phyloP scores from a whole-genome alignment of 1,140 invertebrate species.

The Drosophila bocqueti region DNA sequence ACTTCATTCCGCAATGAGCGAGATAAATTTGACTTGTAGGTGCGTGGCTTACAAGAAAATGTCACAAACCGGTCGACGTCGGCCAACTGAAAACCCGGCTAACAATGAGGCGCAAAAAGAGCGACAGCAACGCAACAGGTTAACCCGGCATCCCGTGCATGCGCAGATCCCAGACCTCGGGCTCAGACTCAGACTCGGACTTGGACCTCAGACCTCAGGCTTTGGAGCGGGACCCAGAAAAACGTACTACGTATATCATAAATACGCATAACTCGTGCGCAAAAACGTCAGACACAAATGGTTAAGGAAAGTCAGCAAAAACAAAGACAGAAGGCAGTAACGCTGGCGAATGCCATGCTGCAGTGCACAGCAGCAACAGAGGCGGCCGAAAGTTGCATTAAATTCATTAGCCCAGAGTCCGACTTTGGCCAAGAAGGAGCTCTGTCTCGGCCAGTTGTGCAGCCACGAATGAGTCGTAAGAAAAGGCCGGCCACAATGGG shows the following conservation, averaged over 20 bases:
- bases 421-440: slow-evolving; percentile 38
- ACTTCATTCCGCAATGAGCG: slow-evolving; percentile 75
- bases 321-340: slow-evolving; percentile 29
- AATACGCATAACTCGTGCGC: slow-evolving; percentile 83
- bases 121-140: slow-evolving; percentile 78
- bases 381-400: slow-evolving; percentile 74
- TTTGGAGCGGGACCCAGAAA: slow-evolving; percentile 9
- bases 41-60: slow-evolving; percentile 81
- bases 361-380: slow-evolving; percentile 52
- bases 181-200: slow-evolving; percentile 1
- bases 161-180: slow-evolving; percentile 49
- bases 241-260: slow-evolving; percentile 73
- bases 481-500: slow-evolving; percentile 61
- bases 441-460: slow-evolving; percentile 41
- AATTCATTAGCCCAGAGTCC: slow-evolving; percentile 73
- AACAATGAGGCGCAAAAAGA: slow-evolving; percentile 67
- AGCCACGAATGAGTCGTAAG: slow-evolving; percentile 44
- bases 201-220: slow-evolving; percentile 13
- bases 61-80: slow-evolving; percentile 68
- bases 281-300: slow-evolving; percentile 82
- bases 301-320: slow-evolving; percentile 56
- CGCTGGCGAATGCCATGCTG: slow-evolving; percentile 65
- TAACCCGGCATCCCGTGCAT: slow-evolving; percentile 58
- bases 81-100: slow-evolving; percentile 25
- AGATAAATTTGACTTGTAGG: slow-evolving; percentile 81